Conservation (phyloP, 2,888 invertebrate species). For the Anagyrus pseudococci region DNA sequence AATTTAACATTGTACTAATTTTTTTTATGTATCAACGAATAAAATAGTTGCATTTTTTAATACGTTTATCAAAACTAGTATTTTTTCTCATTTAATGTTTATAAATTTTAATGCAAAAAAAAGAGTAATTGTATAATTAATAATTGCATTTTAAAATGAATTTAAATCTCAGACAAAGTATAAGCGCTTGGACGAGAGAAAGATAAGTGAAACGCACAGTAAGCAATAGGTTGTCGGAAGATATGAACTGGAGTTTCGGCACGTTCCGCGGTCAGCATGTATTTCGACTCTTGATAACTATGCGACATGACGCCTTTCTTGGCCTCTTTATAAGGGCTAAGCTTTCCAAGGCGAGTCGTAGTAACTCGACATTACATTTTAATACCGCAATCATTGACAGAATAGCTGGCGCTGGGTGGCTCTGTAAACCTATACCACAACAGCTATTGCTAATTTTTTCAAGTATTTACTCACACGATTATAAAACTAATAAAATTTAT, state of each 20-base stretch:
- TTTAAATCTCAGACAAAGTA: neutral
- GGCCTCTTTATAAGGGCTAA: no score
- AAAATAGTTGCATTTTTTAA: slow-evolving; percentile 17
- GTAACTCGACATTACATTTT: no score
- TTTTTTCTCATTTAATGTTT: neutral
- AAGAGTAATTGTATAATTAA: slow-evolving; percentile 1
- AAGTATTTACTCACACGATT: slow-evolving; percentile 27
- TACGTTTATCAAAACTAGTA: no score
- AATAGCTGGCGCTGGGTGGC: no score
- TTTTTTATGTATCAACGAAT: slow-evolving; percentile 15
- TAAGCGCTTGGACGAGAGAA: neutral
- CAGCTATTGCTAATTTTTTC: no score
- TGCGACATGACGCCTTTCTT: no score
- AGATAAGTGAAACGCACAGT: slow-evolving; percentile 24
- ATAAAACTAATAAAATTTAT: slow-evolving; percentile 20
- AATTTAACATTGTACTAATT: slow-evolving; percentile 23
- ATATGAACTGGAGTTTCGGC: slow-evolving; percentile 24
- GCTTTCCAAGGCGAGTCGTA: no score
- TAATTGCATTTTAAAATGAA: slow-evolving; percentile 11
- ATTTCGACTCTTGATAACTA: slow-evolving; percentile 13
- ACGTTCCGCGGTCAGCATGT: slow-evolving; percentile 38
- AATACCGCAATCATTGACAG: no score
- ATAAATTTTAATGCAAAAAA: slow-evolving; percentile 1
- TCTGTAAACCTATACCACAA: no score
- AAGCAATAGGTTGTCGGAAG: neutral